Evolutionary conservation across 2,797 vertebrate species (phyloP), one percentile per base, ranked within the genome.

Genomic region (Leptatherina wallacei): DNA sequence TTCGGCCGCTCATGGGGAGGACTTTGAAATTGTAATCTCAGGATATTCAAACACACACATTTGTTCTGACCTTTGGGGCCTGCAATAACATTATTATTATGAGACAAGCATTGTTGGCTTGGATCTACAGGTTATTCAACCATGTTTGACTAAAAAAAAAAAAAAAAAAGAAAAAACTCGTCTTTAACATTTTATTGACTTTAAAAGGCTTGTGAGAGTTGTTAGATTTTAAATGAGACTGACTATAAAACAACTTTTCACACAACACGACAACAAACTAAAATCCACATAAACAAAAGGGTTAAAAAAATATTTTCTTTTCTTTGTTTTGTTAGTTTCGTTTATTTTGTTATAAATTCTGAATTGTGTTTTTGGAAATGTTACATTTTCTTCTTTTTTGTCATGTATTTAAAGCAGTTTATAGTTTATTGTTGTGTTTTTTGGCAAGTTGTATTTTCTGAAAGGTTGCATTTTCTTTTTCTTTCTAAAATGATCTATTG

Each of bases 11-110:
- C 94, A 94, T 85, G 93, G 88, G 89, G 94, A 94, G 93, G 92
- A 94, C 92, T 94, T 94, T 93, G 89, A 93, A 94, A 94, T 95
- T 95, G 94, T 94, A 94, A 95, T 95, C 91, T 92, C 82, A 75
- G 88, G 89, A 94, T 92, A 93, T 90, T 94, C 92, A 93, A 91
- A 93, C 89, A 91, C 91, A 85, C 92, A 90, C 93, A 94, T 95
- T 95, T 94, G 92, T 94, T 92, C 90, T 91, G 92, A 92, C 90
- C 93, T 94, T 87, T 91, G 86, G 87, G 91, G 93, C 85, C 81
- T 91, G 89, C 91, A 92, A 93, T 92, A 93, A 93, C 93, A 93
- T 95, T 93, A 94, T 94, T 86, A 85, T 88, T 83, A 65, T 77
- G 65, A 82, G 79, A 90, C 84, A 82, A 82, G 78, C 72, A 51